A percentile compares a stretch with the other conserved stretches of the same genome.
Evolutionary conservation across 2,113 vertebrate species (phyloP).

Genomic region (Phyllostomus hastatus): DNA sequence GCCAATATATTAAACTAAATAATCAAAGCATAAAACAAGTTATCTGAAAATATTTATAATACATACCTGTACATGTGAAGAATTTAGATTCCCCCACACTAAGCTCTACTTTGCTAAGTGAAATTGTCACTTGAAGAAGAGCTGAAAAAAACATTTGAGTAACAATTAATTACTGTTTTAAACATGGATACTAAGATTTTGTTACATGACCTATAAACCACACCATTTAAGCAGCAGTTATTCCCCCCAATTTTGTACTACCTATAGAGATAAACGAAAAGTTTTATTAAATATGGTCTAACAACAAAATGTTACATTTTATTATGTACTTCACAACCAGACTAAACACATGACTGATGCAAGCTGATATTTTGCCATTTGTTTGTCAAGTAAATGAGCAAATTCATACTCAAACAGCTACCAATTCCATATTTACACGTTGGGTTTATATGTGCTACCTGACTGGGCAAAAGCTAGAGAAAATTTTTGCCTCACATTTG

Average conservation of each 20-base stretch:
- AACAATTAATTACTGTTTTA: constrained; percentile 27
- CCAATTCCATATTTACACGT: neutral
- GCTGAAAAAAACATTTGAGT: constrained; percentile 82
- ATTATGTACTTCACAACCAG: neutral
- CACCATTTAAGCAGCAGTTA: neutral
- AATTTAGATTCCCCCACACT: constrained; percentile 99
- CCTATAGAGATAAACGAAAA: neutral
- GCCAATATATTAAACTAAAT: neutral
- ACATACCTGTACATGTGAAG: constrained; percentile 97
- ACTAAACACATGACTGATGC: neutral
- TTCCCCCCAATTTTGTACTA: neutral
- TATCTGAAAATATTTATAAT: neutral
- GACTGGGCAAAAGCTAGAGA: neutral
- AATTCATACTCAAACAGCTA: neutral
- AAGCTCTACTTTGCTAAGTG: constrained; percentile 97
- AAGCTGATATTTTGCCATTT: neutral
- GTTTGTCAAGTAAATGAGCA: neutral
- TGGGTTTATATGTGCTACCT: neutral
- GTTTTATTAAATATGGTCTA: neutral
- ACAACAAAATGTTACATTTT: neutral
- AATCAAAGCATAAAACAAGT: neutral
- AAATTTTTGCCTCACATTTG: neutral
- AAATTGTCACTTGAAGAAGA: constrained; percentile 97
- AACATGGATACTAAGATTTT: neutral
- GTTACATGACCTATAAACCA: neutral